Evolutionary conservation across 2,797 vertebrate genomes (phyloP).

Genomic region (Molossus alvarezi): DNA sequence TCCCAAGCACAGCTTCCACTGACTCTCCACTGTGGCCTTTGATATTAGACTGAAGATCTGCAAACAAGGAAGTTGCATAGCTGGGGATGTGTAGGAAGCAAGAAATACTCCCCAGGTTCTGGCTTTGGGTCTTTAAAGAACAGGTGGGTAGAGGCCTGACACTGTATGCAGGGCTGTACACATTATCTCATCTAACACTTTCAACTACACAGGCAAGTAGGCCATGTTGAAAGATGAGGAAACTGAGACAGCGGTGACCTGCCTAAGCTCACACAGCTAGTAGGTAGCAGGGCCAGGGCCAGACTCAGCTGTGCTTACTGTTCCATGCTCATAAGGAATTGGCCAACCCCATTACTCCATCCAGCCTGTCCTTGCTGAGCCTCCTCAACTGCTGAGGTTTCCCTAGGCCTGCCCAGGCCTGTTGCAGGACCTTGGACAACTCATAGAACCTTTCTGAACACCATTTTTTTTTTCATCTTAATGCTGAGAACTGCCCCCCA

Average conservation of each 20-base stretch:
- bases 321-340: background rate
- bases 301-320: background rate
- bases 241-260: background rate
- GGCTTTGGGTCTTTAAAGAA: background rate
- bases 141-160: background rate
- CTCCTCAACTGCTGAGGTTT: background rate
- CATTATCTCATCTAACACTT: background rate
- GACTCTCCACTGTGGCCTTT: background rate
- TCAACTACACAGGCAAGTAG: rapidly evolving
- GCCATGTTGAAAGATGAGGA: background rate
- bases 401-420: background rate
- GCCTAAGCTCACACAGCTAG: background rate
- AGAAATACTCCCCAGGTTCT: background rate
- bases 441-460: background rate
- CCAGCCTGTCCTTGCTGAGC: background rate
- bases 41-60: background rate
- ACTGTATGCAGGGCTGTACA: background rate
- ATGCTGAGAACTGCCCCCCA: background rate
- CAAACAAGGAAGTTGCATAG: background rate
- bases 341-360: rapidly evolving
- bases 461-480: background rate
- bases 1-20: background rate
- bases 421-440: background rate
- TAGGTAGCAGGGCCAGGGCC: too few relatives aligned
- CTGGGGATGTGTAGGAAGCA: background rate